Base-by-base conservation (phyloP, 2,797 vertebrate species). In the Periparus ater region DNA sequence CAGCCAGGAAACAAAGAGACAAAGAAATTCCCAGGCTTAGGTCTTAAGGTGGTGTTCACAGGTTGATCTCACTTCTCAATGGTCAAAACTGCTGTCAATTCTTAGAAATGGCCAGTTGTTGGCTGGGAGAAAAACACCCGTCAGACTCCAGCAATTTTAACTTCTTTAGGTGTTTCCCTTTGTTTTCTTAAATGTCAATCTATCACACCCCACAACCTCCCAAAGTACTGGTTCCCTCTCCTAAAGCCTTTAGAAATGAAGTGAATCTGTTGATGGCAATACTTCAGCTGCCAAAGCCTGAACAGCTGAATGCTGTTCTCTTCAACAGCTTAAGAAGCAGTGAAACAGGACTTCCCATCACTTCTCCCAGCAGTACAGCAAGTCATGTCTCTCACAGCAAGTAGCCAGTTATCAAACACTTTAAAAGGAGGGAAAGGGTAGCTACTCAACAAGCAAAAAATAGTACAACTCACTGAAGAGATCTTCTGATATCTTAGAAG, bases 151-250 rank as follows among this genome's bases (percentile, higher is more conserved):
- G 38, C 38, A 40, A 13, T 40, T 40, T 40, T 40, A 40, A 40
- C 38, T 40, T 40, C 13, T 40, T 40, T 40, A 40, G 38, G 38
- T 40, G 38, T 13, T 38, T 38, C 38, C 12, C 38, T 38, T 38
- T 38, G 38, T 38, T 13, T 40, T 40, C 38, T 40, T 40, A 40
- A 40, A 40, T 40, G 38, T 12, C 38, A 40, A 40, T 40, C 38
- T 38, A 38, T 38, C 38, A 40, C 38, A 40, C 7, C 10, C 0
- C 9, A 14, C 5, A 65, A 26, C 7, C 14, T 2, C 1, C 8
- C 40, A 68, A 36, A 62, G 20, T 11, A 61, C 34, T 53, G 38
- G 8, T 38, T 80, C 65, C 50, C 18, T 70, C 13, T 38, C 57
- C 50, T 51, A 45, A 75, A 94, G 60, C 27, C 30, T 82, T 82